phyloP scores from a whole-genome alignment of 2,888 invertebrate species.

The Hylaea fasciaria region DNA sequence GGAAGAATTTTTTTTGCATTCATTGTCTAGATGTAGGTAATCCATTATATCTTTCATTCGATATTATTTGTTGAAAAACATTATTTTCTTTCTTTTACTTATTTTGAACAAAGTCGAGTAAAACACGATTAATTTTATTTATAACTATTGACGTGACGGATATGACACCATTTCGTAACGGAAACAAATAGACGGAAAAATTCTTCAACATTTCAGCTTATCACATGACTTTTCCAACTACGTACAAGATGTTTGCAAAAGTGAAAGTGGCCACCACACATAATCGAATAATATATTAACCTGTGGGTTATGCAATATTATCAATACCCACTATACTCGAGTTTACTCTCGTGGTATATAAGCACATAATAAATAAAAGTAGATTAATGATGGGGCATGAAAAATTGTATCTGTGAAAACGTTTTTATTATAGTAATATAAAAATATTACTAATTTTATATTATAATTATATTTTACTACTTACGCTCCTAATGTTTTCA shows the following conservation, averaged over 20 bases:
- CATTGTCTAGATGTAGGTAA: too few species aligned
- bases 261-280: conserved; percentile 75
- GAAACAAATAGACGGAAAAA: conserved; percentile 35
- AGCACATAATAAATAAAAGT: too few species aligned
- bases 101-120: conserved; percentile 16
- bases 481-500: too few species aligned
- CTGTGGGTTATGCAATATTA: conserved; percentile 70
- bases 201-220: conserved; percentile 55
- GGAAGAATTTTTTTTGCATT: too few species aligned
- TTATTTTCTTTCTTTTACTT: too few species aligned
- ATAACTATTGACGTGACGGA: conserved; percentile 20
- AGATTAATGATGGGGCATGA: too few species aligned
- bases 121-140: conserved; percentile 20
- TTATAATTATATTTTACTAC: too few species aligned
- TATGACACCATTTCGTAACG: conserved; percentile 27
- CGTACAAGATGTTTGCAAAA: conserved; percentile 62
- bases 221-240: conserved; percentile 65
- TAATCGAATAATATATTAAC: conserved; percentile 80
- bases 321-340: conserved; percentile 62
- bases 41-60: too few species aligned
- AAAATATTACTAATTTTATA: too few species aligned
- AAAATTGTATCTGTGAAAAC: too few species aligned
- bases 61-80: too few species aligned
- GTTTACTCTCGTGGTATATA: conserved; percentile 38
- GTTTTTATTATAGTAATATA: too few species aligned